phyloP scores from a whole-genome alignment of 2,797 vertebrate genomes.

The Pangasius djambal region DNA sequence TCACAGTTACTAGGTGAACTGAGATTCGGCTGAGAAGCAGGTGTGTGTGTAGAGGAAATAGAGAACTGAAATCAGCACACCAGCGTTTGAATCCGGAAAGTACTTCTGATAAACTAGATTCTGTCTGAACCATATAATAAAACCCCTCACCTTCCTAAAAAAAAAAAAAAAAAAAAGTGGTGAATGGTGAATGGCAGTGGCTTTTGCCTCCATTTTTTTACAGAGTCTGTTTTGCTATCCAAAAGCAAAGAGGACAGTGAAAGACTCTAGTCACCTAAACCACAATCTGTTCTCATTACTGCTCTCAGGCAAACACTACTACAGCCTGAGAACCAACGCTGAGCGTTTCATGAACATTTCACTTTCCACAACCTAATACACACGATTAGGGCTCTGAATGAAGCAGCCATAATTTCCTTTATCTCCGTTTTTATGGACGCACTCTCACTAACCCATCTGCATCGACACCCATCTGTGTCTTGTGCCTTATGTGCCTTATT shows the following conservation, averaged over 20 bases:
- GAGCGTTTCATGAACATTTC: background rate
- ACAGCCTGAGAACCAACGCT: background rate
- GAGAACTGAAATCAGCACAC: background rate
- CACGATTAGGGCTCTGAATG: background rate
- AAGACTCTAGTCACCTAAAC: background rate
- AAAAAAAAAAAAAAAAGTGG: too few relatives aligned
- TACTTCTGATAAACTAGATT: background rate
- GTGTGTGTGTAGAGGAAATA: background rate
- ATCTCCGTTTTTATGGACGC: background rate
- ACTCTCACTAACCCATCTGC: background rate
- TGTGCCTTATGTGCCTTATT: background rate
- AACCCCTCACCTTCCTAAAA: background rate
- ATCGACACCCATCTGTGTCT: background rate
- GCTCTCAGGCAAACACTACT: background rate
- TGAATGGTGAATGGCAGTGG: background rate
- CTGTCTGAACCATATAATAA: background rate
- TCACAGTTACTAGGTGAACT: background rate
- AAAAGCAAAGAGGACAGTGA: background rate
- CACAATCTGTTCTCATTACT: slow-evolving; percentile 1
- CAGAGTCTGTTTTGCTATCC: background rate
- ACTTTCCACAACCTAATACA: background rate
- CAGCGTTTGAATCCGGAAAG: too few relatives aligned
- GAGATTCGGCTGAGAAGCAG: background rate
- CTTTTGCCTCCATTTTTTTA: background rate
- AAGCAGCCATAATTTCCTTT: background rate